A percentile compares a stretch with the other conserved stretches of the same genome.
Evolutionary conservation across 2,888 invertebrate genomes (phyloP).

Genomic region (Cremastobaeus sp.): DNA sequence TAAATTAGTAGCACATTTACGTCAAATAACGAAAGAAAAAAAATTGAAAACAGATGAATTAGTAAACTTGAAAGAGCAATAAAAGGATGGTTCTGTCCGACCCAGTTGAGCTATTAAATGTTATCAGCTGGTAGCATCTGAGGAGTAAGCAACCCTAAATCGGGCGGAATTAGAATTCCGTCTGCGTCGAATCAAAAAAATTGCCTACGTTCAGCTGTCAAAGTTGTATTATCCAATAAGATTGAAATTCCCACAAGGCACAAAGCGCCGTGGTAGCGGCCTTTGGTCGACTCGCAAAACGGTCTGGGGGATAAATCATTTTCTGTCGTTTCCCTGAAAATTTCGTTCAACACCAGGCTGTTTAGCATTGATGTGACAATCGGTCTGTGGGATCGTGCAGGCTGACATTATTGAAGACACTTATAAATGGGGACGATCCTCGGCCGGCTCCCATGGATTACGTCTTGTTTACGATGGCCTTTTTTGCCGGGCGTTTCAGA

Average conservation of each 20-base stretch:
- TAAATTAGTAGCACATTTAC: too few relatives aligned
- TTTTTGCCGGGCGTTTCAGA: constrained; percentile 41
- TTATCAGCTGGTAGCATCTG: too few relatives aligned
- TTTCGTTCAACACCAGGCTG: constrained; percentile 23
- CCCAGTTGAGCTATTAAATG: too few relatives aligned
- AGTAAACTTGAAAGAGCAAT: too few relatives aligned
- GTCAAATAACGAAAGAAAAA: too few relatives aligned
- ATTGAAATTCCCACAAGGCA: constrained; percentile 49
- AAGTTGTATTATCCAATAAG: constrained; percentile 31
- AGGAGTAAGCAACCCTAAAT: too few relatives aligned
- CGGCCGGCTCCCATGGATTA: constrained; percentile 36
- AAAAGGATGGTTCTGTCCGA: too few relatives aligned
- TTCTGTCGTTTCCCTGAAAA: constrained; percentile 46
- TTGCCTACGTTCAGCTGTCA: constrained; percentile 22
- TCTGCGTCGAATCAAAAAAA: neutral
- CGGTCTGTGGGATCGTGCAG: constrained; percentile 15
- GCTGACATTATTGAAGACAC: neutral
- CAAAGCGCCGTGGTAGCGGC: neutral
- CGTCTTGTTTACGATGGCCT: constrained; percentile 56
- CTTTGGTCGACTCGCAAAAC: constrained; percentile 11
- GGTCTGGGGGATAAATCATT: constrained; percentile 36
- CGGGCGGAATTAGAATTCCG: too few relatives aligned
- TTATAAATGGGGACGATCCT: constrained; percentile 30
- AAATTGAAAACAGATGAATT: too few relatives aligned
- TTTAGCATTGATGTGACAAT: constrained; percentile 44